Evolutionary conservation across 1,140 invertebrate genomes (phyloP).

Genomic region (Tyrophagus putrescentiae): DNA sequence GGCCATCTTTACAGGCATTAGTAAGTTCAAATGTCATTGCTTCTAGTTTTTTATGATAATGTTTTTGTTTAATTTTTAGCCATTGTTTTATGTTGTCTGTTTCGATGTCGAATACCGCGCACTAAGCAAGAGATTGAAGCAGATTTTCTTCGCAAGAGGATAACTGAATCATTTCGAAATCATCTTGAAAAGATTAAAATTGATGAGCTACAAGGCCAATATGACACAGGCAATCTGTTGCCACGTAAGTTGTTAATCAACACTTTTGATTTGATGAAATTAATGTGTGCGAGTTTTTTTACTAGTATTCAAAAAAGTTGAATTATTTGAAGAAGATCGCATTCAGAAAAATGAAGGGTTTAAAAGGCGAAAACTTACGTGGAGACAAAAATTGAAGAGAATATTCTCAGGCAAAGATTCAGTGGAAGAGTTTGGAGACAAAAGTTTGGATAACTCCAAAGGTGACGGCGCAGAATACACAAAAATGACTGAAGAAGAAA

Average conservation of each 20-base stretch:
- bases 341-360: constrained; percentile 9
- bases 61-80: constrained; percentile 33
- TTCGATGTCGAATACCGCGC: constrained; percentile 66
- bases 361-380: constrained; percentile 1
- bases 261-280: not conserved
- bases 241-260: not conserved
- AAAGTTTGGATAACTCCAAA: constrained; percentile 13
- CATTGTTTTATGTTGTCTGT: constrained; percentile 66
- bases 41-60: not conserved
- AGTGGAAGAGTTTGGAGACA: constrained; percentile 1
- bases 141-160: constrained; percentile 63
- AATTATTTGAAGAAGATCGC: constrained; percentile 9
- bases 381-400: constrained; percentile 6
- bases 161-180: constrained; percentile 61
- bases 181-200: constrained; percentile 63
- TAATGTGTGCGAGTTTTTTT: not conserved
- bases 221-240: constrained; percentile 36
- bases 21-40: constrained; percentile 27
- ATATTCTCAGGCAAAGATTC: constrained; percentile 10
- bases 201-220: constrained; percentile 39
- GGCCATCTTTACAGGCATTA: constrained; percentile 28
- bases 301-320: constrained; percentile 11
- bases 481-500: constrained; percentile 9
- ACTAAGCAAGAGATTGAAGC: constrained; percentile 86
- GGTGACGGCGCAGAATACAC: not conserved